Evolutionary conservation across 2,888 invertebrate genomes (phyloP).

Genomic region (Tetrapedia diversipes): DNA sequence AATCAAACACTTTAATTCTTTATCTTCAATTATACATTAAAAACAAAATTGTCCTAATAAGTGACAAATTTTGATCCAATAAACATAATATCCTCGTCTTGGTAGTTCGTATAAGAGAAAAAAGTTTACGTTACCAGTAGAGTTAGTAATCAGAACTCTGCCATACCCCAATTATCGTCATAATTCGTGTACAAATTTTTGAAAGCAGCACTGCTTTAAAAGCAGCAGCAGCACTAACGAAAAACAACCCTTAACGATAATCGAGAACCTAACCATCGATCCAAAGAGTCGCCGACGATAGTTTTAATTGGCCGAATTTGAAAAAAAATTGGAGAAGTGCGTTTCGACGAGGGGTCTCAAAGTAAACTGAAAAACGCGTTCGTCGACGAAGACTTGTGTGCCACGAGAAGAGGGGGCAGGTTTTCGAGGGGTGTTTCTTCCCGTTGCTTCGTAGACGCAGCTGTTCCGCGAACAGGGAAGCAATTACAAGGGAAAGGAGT

Average conservation of each 20-base stretch:
- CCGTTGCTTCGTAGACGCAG: slow-evolving; percentile 74
- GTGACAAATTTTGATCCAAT: too few relatives aligned
- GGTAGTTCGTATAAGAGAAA: too few relatives aligned
- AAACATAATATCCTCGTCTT: too few relatives aligned
- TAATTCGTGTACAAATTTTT: too few relatives aligned
- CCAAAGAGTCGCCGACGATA: background rate
- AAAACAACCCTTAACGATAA: background rate
- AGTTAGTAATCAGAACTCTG: too few relatives aligned
- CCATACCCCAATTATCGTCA: too few relatives aligned
- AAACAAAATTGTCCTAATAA: too few relatives aligned
- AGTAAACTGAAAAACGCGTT: slow-evolving; percentile 1
- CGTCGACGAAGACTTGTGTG: slow-evolving; percentile 2
- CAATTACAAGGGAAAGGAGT: slow-evolving; percentile 80
- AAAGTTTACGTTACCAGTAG: too few relatives aligned
- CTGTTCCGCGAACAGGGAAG: slow-evolving; percentile 76
- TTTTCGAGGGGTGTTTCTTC: slow-evolving; percentile 29
- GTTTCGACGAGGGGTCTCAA: background rate
- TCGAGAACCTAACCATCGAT: background rate
- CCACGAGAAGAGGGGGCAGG: slow-evolving; percentile 25
- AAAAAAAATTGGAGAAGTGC: slow-evolving; percentile 7
- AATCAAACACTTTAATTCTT: too few relatives aligned
- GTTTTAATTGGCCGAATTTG: slow-evolving; percentile 8
- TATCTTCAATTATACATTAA: too few relatives aligned
- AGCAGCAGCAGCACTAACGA: background rate
- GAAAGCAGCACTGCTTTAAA: too few relatives aligned